A percentile compares a stretch with the other conserved stretches of the same genome.
Evolutionary conservation across 2,113 vertebrate genomes (phyloP).

Genomic region (Camelus dromedarius): DNA sequence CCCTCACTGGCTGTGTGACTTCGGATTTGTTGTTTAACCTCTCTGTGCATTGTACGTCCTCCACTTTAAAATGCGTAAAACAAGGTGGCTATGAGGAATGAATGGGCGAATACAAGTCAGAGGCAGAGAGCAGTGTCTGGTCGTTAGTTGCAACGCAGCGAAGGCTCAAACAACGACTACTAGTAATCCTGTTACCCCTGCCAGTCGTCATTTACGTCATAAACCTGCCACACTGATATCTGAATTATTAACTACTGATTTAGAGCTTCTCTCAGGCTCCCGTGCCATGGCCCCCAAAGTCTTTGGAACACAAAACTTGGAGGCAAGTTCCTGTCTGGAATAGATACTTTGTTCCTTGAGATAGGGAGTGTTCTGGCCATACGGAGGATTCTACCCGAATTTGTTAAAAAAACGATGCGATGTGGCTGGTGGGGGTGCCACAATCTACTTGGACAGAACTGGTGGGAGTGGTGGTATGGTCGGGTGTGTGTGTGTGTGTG

Average conservation of each 20-base stretch:
- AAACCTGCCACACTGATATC: neutral
- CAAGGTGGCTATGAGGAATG: neutral
- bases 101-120: neutral
- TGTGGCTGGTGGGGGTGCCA: neutral
- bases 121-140: neutral
- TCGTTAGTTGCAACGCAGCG: rapidly evolving
- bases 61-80: neutral
- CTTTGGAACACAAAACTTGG: neutral
- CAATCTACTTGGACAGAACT: neutral
- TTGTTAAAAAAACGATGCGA: neutral
- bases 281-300: neutral
- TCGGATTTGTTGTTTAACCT: neutral
- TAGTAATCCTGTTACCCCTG: neutral
- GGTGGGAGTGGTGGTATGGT: neutral
- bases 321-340: neutral
- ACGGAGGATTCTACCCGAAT: neutral
- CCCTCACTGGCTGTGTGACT: neutral
- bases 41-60: neutral
- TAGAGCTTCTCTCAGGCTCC: rapidly evolving
- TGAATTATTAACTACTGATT: neutral
- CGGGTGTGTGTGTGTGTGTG: no score
- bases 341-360: neutral
- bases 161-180: neutral
- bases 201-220: neutral
- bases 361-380: neutral